A percentile compares a stretch with the other conserved stretches of the same genome.
Evolutionary conservation across 2,797 vertebrate genomes (phyloP).

Genomic region (Astyanax mexicanus): DNA sequence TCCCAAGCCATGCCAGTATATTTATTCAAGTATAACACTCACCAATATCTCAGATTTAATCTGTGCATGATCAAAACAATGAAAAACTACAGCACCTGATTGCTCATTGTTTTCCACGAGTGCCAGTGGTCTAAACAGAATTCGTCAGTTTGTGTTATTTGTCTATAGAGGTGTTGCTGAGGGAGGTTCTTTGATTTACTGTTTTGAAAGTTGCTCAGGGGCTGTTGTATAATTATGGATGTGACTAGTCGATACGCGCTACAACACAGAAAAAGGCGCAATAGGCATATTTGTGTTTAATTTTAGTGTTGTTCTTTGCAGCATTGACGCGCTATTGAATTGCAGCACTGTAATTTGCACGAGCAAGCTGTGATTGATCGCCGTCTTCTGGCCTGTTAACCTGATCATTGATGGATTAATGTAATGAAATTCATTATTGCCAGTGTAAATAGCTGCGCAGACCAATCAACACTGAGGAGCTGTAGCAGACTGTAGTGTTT

Average conservation of each 20-base stretch:
- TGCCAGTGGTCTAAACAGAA: no score
- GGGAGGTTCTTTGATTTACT: neutral
- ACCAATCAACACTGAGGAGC: neutral
- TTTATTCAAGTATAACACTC: neutral
- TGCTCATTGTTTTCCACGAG: neutral
- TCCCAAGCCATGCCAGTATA: no score
- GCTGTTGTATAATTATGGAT: slow-evolving; percentile 3
- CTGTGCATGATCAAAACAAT: neutral
- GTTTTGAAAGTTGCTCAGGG: neutral
- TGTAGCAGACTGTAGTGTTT: neutral
- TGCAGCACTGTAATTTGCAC: slow-evolving; percentile 1
- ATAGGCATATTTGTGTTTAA: slow-evolving; percentile 5
- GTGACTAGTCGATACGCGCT: slow-evolving; percentile 1
- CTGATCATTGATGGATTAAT: slow-evolving; percentile 28
- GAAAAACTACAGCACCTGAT: neutral
- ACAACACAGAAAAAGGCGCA: neutral
- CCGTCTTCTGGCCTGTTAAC: slow-evolving; percentile 38
- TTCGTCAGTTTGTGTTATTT: neutral
- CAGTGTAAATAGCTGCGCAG: neutral
- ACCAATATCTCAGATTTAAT: neutral
- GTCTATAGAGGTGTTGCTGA: neutral
- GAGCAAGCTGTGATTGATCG: slow-evolving; percentile 37
- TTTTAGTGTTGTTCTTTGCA: slow-evolving; percentile 5
- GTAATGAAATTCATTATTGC: slow-evolving; percentile 38
- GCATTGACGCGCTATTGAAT: slow-evolving; percentile 19